Evolutionary conservation across 2,797 vertebrate species (phyloP), one percentile per base, ranked within the genome.

Genomic region (Pseudocheirus occidentalis): DNA sequence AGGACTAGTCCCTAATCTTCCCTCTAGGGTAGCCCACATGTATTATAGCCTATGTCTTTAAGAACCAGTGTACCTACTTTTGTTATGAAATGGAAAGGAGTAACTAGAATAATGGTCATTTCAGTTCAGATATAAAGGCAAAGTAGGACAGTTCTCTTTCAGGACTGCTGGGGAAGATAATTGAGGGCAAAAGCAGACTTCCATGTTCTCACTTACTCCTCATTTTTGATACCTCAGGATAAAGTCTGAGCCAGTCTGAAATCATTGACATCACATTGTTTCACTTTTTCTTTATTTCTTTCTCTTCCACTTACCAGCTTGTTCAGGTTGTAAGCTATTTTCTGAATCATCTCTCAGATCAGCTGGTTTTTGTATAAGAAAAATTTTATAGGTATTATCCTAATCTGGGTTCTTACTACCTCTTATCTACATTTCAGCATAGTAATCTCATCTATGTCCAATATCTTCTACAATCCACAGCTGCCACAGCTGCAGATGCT

Each of bases 251-350:
- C 13, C 59, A 73, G n/a, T 73, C n/a, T 73, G n/a, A 81, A 81
- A 81, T 81, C 66, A 81, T 10, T 73, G 66, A 73, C 16, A 21
- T 81, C n/a, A 21, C 66, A 81, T 46, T 81, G 66, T 81, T 81
- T 81, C n/a, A n/a, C n/a, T 46, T 73, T 96, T 40, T 50, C 46
- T 24, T 66, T 95, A 40, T 13, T 91, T n/a, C 27, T 66, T 5
- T 89, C 93, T 95, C 55, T 2, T 90, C 46, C 94, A 90, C 58
- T 91, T 94, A 90, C 21, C 9, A 62, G 89, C 62, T 11, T 89
- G 14, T 92, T 27, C 94, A 27, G 16, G 50, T 24, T 40, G n/a
- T 40, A 46, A 81, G n/a, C 66, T 3, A 21, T 28, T 53, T 53
- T 94, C 5, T 53, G 0, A 62, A 52, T 92, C 27, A 87, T 94